A percentile compares a stretch with the other conserved stretches of the same genome.
Conservation (phyloP, 2,888 invertebrate genomes). For the Lycia hirtaria region DNA sequence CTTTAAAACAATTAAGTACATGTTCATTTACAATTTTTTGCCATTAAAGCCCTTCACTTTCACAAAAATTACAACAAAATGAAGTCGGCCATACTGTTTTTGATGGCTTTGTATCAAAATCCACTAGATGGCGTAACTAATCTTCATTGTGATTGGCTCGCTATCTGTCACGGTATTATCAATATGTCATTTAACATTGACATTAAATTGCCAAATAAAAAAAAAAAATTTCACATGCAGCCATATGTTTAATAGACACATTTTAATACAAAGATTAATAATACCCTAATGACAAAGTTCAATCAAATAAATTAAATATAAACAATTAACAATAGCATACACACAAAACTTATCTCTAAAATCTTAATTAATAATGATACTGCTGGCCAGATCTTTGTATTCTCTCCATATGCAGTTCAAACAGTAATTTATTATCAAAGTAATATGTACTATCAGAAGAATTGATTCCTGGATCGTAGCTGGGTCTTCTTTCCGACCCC, state of each 20-base stretch:
- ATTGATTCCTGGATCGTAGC: slow-evolving; percentile 91
- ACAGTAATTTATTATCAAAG: slow-evolving; percentile 94
- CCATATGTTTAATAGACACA: neutral
- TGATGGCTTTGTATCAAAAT: slow-evolving; percentile 52
- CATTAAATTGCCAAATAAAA: slow-evolving; percentile 8
- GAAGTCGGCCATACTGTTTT: slow-evolving; percentile 77
- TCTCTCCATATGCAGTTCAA: slow-evolving; percentile 93
- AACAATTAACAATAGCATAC: slow-evolving; percentile 54
- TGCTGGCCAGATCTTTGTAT: slow-evolving; percentile 87
- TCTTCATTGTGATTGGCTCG: slow-evolving; percentile 56
- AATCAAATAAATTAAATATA: slow-evolving; percentile 36
- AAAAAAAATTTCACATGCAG: slow-evolving; percentile 5
- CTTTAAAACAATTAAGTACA: slow-evolving; percentile 34
- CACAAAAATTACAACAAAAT: slow-evolving; percentile 63
- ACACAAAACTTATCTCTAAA: slow-evolving; percentile 58
- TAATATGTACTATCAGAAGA: slow-evolving; percentile 93
- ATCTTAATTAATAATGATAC: slow-evolving; percentile 69
- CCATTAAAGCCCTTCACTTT: slow-evolving; percentile 62
- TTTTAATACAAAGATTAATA: neutral
- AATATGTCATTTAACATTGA: neutral
- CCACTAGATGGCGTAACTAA: slow-evolving; percentile 70
- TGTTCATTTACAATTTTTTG: slow-evolving; percentile 45
- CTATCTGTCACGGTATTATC: slow-evolving; percentile 3
- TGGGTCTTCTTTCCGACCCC: slow-evolving; percentile 71
- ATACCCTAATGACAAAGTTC: slow-evolving; percentile 2